A percentile compares a stretch with the other conserved stretches of the same genome.
Evolutionary conservation across 2,797 vertebrate genomes (phyloP).

Genomic region (Tadarida brasiliensis): DNA sequence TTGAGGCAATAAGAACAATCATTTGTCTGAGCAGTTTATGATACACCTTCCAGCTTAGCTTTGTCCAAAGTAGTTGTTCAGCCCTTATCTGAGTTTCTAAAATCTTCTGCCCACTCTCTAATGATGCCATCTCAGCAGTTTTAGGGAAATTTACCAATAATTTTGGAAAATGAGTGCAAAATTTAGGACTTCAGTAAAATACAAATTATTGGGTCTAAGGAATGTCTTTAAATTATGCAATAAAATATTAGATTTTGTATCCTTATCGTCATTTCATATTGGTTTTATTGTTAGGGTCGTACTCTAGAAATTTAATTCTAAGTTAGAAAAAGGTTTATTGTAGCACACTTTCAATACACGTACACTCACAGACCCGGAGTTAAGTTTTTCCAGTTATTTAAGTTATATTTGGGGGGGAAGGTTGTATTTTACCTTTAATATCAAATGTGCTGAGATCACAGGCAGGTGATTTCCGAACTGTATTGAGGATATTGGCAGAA

Average conservation of each 20-base stretch:
- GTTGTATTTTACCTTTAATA: not conserved
- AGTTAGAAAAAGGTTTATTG: not conserved
- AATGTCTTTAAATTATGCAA: not conserved
- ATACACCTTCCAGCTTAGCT: not conserved
- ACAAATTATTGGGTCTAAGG: not conserved
- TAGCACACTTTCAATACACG: no score
- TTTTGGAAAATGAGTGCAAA: constrained; percentile 32
- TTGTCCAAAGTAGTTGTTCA: not conserved
- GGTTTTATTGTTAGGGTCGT: not conserved
- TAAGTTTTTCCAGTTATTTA: not conserved
- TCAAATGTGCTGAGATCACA: not conserved
- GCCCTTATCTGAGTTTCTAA: not conserved
- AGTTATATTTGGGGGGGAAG: not conserved
- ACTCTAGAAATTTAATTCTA: not conserved
- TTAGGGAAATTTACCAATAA: not conserved
- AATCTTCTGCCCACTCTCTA: not conserved
- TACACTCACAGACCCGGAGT: not conserved
- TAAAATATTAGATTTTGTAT: not conserved
- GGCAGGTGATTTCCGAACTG: not conserved
- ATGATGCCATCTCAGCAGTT: not conserved
- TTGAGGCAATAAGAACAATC: not conserved
- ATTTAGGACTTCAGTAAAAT: not conserved
- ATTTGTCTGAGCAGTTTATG: not conserved
- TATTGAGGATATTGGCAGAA: not conserved
- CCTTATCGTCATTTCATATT: not conserved